Percentiles rank a stretch among this genome's conserved stretches.
These are phyloP conservation scores for Andrena cerasifolii DNA, from an alignment of 1,140 invertebrate species.

Conservation along the genomic window DNA sequence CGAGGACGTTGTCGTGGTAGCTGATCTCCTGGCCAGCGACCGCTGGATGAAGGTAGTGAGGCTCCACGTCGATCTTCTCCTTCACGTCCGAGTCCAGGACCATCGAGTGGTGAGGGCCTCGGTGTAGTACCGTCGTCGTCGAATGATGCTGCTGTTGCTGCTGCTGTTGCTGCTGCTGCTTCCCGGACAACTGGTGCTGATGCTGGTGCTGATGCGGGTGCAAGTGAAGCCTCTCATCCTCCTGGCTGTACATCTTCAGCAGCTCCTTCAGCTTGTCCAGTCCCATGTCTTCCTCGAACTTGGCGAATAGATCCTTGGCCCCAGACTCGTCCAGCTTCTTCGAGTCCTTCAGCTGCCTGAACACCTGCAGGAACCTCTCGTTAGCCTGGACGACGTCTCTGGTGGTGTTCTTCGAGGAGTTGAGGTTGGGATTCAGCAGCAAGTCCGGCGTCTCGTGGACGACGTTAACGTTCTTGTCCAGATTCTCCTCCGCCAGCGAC, in stretches of 20 bases:
- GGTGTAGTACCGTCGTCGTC: slow-evolving; percentile 68
- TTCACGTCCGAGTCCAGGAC: slow-evolving; percentile 79
- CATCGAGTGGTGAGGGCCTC: slow-evolving; percentile 79
- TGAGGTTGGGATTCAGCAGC: slow-evolving; percentile 77
- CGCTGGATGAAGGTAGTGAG: slow-evolving; percentile 82
- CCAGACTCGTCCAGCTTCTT: slow-evolving; percentile 73
- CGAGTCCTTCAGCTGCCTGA: slow-evolving; percentile 76
- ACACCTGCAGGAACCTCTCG: slow-evolving; percentile 75
- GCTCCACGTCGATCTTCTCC: slow-evolving; percentile 82
- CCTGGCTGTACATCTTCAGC: slow-evolving; percentile 71
- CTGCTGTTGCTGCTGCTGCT: slow-evolving; percentile 68
- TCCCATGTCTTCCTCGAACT: slow-evolving; percentile 73
- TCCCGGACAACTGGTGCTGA: slow-evolving; percentile 61
- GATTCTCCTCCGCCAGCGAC: slow-evolving; percentile 71
- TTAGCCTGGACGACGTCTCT: slow-evolving; percentile 73
- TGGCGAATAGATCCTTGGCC: slow-evolving; percentile 73
- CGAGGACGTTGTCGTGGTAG: slow-evolving; percentile 80
- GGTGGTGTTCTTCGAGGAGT: slow-evolving; percentile 72
- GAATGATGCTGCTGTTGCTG: slow-evolving; percentile 71
- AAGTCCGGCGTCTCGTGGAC: slow-evolving; percentile 78
- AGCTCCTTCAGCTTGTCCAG: slow-evolving; percentile 75
- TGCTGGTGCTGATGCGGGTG: slow-evolving; percentile 68
- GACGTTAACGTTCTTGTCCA: slow-evolving; percentile 75
- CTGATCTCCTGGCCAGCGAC: slow-evolving; percentile 82
- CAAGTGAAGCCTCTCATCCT: slow-evolving; percentile 64